phyloP scores from a whole-genome alignment of 2,113 vertebrate genomes.

The Gadus macrocephalus region DNA sequence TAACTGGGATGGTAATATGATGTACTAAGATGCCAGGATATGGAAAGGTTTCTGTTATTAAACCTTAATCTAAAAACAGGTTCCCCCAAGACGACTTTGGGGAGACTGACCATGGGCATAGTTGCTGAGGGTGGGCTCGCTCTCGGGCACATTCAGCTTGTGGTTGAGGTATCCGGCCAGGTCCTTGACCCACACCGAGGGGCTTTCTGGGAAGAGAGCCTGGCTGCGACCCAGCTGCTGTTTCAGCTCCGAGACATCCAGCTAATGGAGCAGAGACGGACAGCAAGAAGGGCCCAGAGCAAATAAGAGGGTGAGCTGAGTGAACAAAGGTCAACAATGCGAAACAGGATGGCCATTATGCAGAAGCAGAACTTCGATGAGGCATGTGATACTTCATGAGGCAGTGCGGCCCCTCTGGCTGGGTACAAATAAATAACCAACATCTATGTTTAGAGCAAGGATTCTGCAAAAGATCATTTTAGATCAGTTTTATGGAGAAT shows the following conservation, averaged over 20 bases:
- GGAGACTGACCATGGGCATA: conserved; percentile 80
- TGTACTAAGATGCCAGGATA: no score
- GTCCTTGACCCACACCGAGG: conserved; percentile 94
- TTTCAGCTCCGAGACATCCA: conserved; percentile 82
- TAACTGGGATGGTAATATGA: no score
- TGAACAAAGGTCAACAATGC: no score
- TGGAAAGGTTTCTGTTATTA: no score
- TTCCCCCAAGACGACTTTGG: background rate
- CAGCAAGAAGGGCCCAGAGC: background rate
- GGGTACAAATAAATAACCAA: background rate
- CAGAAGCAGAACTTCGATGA: background rate
- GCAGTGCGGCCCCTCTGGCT: conserved; percentile 1
- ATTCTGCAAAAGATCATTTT: background rate
- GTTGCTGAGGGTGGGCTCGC: conserved; percentile 84
- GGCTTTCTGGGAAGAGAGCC: conserved; percentile 84
- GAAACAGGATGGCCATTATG: no score
- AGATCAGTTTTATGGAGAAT: background rate
- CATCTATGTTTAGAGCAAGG: background rate
- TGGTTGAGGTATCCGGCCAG: conserved; percentile 93
- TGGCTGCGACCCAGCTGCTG: conserved; percentile 86
- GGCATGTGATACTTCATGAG: conserved; percentile 40
- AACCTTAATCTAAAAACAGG: no score
- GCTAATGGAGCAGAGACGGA: conserved; percentile 43
- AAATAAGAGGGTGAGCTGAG: background rate
- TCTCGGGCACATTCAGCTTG: conserved; percentile 79